phyloP scores from a whole-genome alignment of 1,140 invertebrate genomes.

The Megalopta genalis region DNA sequence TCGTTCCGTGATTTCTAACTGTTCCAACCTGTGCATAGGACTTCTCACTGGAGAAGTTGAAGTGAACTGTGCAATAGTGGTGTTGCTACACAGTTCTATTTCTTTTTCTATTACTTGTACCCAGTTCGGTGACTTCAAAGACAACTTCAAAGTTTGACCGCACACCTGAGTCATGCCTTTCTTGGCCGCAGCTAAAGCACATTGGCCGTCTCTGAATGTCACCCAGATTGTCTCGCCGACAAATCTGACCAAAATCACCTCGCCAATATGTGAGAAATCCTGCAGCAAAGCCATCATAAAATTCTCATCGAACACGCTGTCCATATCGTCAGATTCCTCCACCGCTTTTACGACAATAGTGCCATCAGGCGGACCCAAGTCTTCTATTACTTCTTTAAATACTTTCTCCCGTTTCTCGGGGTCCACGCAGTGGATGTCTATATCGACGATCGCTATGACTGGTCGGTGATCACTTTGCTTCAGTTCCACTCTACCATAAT shows the following conservation, averaged over 20 bases:
- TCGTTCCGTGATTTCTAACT: conserved; percentile 70
- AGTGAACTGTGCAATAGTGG: conserved; percentile 87
- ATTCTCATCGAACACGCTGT: conserved; percentile 84
- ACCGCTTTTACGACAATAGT: conserved; percentile 88
- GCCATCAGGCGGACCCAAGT: conserved; percentile 96
- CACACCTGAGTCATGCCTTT: conserved; percentile 83
- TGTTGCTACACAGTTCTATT: conserved; percentile 90
- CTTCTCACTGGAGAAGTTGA: conserved; percentile 70
- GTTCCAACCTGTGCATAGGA: conserved; percentile 72
- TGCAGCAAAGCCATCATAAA: conserved; percentile 87
- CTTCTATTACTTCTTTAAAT: conserved; percentile 91
- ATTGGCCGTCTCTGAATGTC: conserved; percentile 92
- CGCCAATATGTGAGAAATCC: conserved; percentile 88
- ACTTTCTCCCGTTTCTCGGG: conserved; percentile 86
- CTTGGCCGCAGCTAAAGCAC: conserved; percentile 87
- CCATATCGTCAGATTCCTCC: conserved; percentile 75
- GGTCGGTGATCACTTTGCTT: conserved; percentile 99
- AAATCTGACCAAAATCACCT: conserved; percentile 94
- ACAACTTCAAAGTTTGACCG: conserved; percentile 85
- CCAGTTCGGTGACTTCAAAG: conserved; percentile 93
- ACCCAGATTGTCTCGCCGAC: conserved; percentile 94
- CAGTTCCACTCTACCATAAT: conserved; percentile 95
- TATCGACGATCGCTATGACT: conserved; percentile 93
- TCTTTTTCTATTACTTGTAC: conserved; percentile 89
- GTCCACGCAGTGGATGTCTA: conserved; percentile 91